Evolutionary conservation across 1,140 invertebrate genomes (phyloP), one percentile per base, ranked within the genome.

Genomic region (Ephestia elutella): DNA sequence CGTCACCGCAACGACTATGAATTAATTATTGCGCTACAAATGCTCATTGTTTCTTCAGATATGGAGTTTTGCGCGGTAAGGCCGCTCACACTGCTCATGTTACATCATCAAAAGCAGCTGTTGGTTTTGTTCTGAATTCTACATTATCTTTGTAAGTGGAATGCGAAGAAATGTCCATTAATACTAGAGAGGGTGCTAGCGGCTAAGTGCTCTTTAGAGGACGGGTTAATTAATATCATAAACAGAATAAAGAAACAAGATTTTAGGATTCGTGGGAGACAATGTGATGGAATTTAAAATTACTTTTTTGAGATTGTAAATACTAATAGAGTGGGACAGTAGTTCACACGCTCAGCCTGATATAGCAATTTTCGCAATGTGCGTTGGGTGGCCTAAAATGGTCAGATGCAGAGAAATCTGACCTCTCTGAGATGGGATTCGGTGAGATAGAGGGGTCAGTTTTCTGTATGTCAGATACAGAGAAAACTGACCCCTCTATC

Each of bases 11-110:
- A 20, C 50, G 19, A 53, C 50, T 25, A 53, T 53, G 50, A 53
- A 53, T 53, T 53, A 53, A 53, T 53, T 53, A 53, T 53, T 53
- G 50, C 20, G 50, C 20, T 25, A 53, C 50, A 53, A 53, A 53
- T 25, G 50, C 50, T 53, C 50, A n/a, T 53, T 53, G 50, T 53
- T 53, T 53, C 50, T 53, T 53, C 50, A 53, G 50, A 53, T 53
- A 53, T 53, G 50, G 50, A 53, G 50, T 53, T 53, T 53, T 25
- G 49, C 21, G 50, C 50, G 21, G 21, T 13, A 53, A 53, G 21
- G 19, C 50, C 10, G 19, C 50, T 10, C 50, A 25, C 21, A 25
- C 18, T 21, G 13, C 17, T 53, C 2, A 20, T 25, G 19, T 53
- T 53, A 53, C 50, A 53, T 53, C 7, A 53, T 53, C n/a, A 53